Conservation (phyloP, 2,113 vertebrate species). For the Passerina amoena region DNA sequence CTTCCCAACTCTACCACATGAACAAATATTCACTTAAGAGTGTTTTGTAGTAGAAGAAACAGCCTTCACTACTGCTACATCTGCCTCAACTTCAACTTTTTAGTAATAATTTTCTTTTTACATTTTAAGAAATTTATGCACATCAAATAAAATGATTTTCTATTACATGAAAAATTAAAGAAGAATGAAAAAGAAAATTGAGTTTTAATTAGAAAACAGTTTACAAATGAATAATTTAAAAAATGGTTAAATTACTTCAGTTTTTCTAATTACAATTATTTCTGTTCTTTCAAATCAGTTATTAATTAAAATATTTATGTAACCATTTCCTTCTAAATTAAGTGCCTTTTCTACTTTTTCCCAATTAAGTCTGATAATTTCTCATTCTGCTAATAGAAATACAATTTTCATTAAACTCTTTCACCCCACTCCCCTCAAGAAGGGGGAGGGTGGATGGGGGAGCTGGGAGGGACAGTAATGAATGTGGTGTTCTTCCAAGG, state of each 20-base stretch:
- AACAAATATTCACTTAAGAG: not conserved
- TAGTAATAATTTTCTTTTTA: not conserved
- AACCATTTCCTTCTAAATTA: conserved; percentile 66
- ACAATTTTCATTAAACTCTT: conserved; percentile 66
- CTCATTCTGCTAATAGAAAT: conserved; percentile 67
- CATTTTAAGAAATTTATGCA: conserved; percentile 4
- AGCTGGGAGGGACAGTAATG: conserved; percentile 29
- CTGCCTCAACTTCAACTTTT: not conserved
- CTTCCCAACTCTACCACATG: not conserved
- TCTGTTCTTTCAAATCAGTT: conserved; percentile 64
- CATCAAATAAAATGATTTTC: conserved; percentile 44
- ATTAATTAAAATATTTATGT: conserved; percentile 73
- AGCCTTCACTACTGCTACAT: not conserved
- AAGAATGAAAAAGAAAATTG: conserved; percentile 55
- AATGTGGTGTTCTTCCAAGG: conserved; percentile 31
- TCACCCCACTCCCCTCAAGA: conserved; percentile 12
- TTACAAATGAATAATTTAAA: conserved; percentile 70
- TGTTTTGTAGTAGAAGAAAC: not conserved
- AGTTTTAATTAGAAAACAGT: conserved; percentile 71
- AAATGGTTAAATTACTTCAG: conserved; percentile 63
- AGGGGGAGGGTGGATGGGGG: not conserved
- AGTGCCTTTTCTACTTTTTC: conserved; percentile 61
- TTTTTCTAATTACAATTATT: conserved; percentile 67
- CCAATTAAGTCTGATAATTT: conserved; percentile 66
- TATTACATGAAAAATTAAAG: conserved; percentile 59